Base-by-base conservation (phyloP, 1,140 invertebrate genomes). In the Matsumurasca onukii region DNA sequence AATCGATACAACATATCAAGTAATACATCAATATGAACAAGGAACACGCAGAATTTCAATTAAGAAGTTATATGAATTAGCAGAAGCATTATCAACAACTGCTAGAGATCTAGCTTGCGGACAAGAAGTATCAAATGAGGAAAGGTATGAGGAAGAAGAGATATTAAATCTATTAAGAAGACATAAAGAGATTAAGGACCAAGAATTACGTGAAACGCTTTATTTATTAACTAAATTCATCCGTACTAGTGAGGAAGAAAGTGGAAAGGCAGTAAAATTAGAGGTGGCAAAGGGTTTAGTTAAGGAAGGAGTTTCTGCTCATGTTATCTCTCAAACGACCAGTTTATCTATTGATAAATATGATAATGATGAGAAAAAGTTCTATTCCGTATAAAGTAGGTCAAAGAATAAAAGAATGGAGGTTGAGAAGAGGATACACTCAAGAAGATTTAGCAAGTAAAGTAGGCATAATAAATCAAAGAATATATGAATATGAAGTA, bases 321-420 rank as follows among this genome's bases (percentile, higher is more conserved):
- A 45, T 45, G n/a, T 45, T 45, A 45, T 45, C n/a, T 45, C 39
- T n/a, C 39, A 45, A 45, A n/a, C n/a, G 39, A 45, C 39, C n/a
- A 9, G 39, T n/a, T 45, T 45, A 45, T 45, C 39, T 45, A 45
- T n/a, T 45, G 9, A 45, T n/a, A n/a, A 45, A 45, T 45, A 45
- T 45, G 39, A 45, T 45, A n/a, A 45, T 45, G n/a, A 12, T 12
- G 39, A 45, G 39, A 45, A 45, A 45, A n/a, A 45, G n/a, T 45
- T 45, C 39, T 45, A 45, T 45, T 12, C 39, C n/a, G 9, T 45
- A 45, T n/a, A 45, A 45, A 45, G 39, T 45, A n/a, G 39, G 39
- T 12, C 9, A 45, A 45, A 45, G 39, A n/a, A 45, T 45, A 45
- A 45, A 45, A 45, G 39, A 45, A n/a, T n/a, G n/a, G 39, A 45